These are phyloP conservation scores for Irena cyanogastra DNA, from an alignment of 2,113 vertebrate species.

Conservation along the genomic window DNA sequence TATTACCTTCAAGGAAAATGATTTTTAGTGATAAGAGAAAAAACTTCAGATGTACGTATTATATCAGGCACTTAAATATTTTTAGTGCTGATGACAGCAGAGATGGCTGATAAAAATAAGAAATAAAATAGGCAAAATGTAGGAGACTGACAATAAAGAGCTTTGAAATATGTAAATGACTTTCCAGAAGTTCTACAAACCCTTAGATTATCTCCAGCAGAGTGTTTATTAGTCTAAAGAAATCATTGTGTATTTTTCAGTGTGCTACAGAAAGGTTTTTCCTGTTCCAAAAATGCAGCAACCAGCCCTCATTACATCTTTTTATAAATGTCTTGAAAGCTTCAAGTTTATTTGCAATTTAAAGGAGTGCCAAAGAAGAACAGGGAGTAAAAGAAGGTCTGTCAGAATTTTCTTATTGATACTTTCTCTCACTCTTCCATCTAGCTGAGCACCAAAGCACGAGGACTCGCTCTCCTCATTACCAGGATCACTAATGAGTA, in stretches of 20 bases:
- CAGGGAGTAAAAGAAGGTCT: background rate
- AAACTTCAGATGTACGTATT: background rate
- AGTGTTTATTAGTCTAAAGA: background rate
- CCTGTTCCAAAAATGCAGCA: background rate
- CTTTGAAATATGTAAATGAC: constrained; percentile 2
- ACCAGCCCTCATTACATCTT: background rate
- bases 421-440: background rate
- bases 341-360: background rate
- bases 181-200: constrained; percentile 1
- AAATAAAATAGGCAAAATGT: constrained; percentile 16
- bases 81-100: background rate
- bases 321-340: background rate
- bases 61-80: background rate
- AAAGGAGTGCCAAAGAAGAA: constrained; percentile 8
- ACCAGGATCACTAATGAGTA: background rate
- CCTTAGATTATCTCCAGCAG: background rate
- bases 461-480: background rate
- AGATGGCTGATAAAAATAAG: background rate
- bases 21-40: background rate
- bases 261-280: background rate
- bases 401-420: background rate
- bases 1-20: background rate
- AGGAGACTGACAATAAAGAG: background rate
- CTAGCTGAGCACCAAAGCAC: background rate
- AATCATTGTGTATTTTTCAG: background rate